These are phyloP conservation scores for Actenoides lindsayi DNA, from an alignment of 2,113 vertebrate species.

Conservation along the genomic window DNA sequence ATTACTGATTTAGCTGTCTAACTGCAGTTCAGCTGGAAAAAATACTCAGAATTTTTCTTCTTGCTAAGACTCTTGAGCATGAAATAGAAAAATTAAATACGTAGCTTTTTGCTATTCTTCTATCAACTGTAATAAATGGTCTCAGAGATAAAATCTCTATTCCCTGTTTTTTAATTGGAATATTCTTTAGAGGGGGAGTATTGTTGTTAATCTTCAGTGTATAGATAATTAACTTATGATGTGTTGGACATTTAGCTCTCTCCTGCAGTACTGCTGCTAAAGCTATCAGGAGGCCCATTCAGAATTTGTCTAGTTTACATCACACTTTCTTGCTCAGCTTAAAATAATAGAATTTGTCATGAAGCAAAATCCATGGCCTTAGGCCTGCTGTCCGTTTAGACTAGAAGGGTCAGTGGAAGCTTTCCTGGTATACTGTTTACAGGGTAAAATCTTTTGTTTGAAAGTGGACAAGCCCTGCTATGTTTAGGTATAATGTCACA, in stretches of 20 bases:
- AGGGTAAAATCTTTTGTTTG: not conserved
- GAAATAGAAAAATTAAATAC: slow-evolving; percentile 37
- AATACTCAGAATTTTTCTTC: slow-evolving; percentile 65
- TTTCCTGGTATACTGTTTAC: not conserved
- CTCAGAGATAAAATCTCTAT: not conserved
- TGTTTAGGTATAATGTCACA: not conserved
- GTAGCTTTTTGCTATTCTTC: not conserved
- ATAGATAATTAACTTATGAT: not conserved
- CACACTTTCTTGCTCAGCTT: not conserved
- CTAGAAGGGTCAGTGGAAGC: not conserved
- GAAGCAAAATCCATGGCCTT: not conserved
- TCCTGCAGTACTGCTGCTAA: not conserved
- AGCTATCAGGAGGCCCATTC: not conserved
- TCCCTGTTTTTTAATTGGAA: not conserved
- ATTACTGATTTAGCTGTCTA: slow-evolving; percentile 81
- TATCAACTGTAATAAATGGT: not conserved
- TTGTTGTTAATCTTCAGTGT: not conserved
- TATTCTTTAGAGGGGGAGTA: not conserved
- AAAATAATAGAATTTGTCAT: not conserved
- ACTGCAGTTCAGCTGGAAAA: slow-evolving; percentile 74
- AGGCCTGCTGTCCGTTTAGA: not conserved
- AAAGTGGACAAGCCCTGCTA: not conserved
- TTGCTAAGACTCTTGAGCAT: slow-evolving; percentile 33
- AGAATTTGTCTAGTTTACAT: not conserved
- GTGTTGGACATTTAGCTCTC: not conserved